Evolutionary conservation across 2,797 vertebrate genomes (phyloP).

Genomic region (Psittacula echo): DNA sequence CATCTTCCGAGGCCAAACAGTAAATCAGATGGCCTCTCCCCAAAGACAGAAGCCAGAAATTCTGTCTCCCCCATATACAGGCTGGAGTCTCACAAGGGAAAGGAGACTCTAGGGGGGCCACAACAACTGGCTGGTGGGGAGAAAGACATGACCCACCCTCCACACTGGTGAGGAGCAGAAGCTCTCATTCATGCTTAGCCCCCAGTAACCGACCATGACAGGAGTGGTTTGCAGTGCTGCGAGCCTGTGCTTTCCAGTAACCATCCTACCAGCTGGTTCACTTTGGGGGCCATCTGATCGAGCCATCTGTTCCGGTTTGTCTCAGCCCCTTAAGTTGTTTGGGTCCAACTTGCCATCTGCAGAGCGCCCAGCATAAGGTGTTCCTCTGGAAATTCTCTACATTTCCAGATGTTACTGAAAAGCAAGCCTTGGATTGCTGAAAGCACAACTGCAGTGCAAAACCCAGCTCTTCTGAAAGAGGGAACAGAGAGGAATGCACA

Average conservation of each 20-base stretch:
- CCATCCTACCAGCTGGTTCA: neutral
- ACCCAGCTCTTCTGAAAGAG: neutral
- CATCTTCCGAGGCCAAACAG: neutral
- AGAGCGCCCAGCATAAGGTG: neutral
- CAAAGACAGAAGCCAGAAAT: neutral
- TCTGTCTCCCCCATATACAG: rapidly evolving
- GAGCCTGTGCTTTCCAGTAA: neutral
- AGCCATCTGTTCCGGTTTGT: neutral
- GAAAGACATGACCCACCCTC: neutral
- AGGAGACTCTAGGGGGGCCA: neutral
- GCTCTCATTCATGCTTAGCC: neutral
- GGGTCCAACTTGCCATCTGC: neutral
- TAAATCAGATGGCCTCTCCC: neutral
- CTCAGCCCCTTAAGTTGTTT: neutral
- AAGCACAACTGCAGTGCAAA: neutral
- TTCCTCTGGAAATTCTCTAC: neutral
- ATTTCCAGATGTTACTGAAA: neutral
- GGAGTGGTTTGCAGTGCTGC: neutral
- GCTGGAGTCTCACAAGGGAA: neutral
- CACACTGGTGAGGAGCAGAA: neutral
- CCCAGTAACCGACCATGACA: neutral
- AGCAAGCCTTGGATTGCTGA: neutral
- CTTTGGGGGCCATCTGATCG: rapidly evolving
- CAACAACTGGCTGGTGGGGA: no score
- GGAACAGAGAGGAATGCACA: neutral